Conservation (phyloP, 2,888 invertebrate species). For the Drosophila subquinaria region DNA sequence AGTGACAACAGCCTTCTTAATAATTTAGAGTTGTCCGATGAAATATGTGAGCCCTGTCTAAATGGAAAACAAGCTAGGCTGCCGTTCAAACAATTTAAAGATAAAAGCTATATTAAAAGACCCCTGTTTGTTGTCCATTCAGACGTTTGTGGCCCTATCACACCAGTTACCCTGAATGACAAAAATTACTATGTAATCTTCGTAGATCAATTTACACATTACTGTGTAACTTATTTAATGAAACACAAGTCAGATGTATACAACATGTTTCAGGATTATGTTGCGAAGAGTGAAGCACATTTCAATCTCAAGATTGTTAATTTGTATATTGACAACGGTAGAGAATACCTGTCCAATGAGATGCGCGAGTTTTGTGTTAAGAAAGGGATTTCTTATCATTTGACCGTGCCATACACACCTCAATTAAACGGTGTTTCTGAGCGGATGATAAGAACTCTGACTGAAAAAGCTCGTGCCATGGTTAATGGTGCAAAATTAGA, state of each 20-base stretch:
- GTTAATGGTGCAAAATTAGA: too few relatives aligned
- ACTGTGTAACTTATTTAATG: too few relatives aligned
- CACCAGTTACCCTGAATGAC: too few relatives aligned
- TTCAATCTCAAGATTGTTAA: too few relatives aligned
- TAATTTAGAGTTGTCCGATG: slow-evolving; percentile 13
- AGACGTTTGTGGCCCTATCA: not conserved
- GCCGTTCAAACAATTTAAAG: slow-evolving; percentile 23
- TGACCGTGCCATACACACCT: slow-evolving; percentile 13
- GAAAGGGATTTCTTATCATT: not conserved
- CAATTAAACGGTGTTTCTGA: slow-evolving; percentile 10
- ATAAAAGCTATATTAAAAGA: slow-evolving; percentile 5
- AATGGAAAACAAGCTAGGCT: slow-evolving; percentile 10
- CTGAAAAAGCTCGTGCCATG: too few relatives aligned
- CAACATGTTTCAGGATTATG: too few relatives aligned
- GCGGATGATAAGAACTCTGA: not conserved
- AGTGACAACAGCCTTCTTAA: slow-evolving; percentile 19
- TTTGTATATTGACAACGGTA: slow-evolving; percentile 5
- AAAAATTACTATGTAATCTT: too few relatives aligned
- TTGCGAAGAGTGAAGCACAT: too few relatives aligned
- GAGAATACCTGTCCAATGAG: slow-evolving; percentile 1
- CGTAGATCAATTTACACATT: too few relatives aligned
- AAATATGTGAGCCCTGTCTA: slow-evolving; percentile 26
- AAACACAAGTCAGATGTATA: too few relatives aligned
- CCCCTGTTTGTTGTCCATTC: slow-evolving; percentile 32
- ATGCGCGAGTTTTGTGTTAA: slow-evolving; percentile 4